Evolutionary conservation across 92 coral and sea anemone genomes (phyloP).

Genomic region (Siderastrea radians): DNA sequence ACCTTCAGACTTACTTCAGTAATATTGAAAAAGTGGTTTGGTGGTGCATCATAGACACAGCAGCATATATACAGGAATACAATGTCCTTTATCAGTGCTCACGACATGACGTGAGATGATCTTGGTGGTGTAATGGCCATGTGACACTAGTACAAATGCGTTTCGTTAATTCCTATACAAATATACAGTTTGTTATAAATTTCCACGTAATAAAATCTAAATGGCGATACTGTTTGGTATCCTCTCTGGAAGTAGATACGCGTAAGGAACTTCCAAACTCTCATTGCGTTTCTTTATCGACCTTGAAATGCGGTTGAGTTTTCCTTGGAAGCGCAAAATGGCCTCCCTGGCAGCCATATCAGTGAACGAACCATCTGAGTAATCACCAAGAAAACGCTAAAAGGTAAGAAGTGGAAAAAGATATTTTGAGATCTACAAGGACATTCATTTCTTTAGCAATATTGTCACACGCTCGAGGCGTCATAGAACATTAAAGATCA

Average conservation of each 20-base stretch:
- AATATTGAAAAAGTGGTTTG: no score
- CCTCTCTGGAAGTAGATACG: slow-evolving; percentile 63
- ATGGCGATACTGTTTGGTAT: slow-evolving; percentile 68
- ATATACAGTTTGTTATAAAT: neutral
- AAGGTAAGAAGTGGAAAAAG: neutral
- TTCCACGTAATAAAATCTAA: neutral
- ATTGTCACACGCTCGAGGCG: no score
- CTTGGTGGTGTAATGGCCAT: neutral
- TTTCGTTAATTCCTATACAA: neutral
- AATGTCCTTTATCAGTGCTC: no score
- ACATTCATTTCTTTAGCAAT: neutral
- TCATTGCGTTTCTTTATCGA: slow-evolving; percentile 60
- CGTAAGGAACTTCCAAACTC: slow-evolving; percentile 56
- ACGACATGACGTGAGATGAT: neutral
- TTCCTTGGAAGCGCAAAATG: slow-evolving; percentile 66
- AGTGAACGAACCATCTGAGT: slow-evolving; percentile 47
- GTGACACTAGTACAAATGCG: neutral
- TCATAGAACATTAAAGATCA: no score
- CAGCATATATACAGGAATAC: no score
- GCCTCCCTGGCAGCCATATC: slow-evolving; percentile 60
- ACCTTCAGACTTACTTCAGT: no score
- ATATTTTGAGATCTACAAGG: neutral
- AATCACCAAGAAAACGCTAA: slow-evolving; percentile 69
- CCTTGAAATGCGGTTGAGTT: slow-evolving; percentile 59
- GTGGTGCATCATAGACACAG: no score